Conservation (phyloP, 2,113 vertebrate species). For the Alethe diademata region DNA sequence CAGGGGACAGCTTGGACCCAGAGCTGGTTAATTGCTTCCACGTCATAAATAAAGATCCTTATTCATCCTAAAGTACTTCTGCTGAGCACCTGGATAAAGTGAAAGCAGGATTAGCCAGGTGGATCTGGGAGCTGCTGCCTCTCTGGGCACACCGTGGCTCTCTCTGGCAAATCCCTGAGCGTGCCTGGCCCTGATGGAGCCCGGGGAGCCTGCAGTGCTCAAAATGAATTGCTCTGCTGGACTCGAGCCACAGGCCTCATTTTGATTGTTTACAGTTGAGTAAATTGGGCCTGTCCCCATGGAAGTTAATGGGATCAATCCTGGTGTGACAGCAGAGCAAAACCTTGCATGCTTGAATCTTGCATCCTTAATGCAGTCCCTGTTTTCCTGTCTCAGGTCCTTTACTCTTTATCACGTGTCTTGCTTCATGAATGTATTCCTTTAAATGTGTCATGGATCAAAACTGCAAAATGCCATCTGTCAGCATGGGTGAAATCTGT, state of each 20-base stretch:
- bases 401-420: background rate
- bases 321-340: background rate
- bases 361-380: background rate
- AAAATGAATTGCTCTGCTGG: background rate
- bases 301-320: conserved; percentile 8
- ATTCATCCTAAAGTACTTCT: rapidly evolving
- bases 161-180: background rate
- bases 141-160: background rate
- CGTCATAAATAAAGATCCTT: background rate
- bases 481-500: background rate
- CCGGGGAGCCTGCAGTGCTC: background rate
- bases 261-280: background rate
- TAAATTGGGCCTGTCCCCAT: background rate
- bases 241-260: background rate
- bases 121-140: rapidly evolving
- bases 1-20: background rate
- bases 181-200: background rate
- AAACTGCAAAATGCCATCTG: background rate
- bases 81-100: background rate
- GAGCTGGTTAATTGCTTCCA: background rate
- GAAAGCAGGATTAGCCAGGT: background rate
- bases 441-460: background rate
- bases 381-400: background rate
- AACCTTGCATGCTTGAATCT: background rate
- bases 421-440: background rate